phyloP scores from a whole-genome alignment of 1,140 invertebrate genomes.

The Aphaenogaster ashmeadi region DNA sequence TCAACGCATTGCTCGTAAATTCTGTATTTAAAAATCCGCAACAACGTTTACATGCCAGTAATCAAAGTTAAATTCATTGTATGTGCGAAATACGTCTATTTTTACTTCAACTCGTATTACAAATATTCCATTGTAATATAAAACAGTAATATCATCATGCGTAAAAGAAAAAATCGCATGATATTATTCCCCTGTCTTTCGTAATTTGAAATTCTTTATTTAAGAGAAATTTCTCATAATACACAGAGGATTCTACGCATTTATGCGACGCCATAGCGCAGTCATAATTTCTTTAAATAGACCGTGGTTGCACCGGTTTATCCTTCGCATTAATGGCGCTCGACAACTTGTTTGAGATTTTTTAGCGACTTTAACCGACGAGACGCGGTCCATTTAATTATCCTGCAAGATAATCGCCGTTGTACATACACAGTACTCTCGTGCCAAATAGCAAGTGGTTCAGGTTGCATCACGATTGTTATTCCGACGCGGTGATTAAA shows the following conservation, averaged over 20 bases:
- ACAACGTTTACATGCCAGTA: not conserved
- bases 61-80: too few species aligned
- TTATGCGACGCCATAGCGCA: conserved; percentile 8
- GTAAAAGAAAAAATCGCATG: not conserved
- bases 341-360: conserved; percentile 32
- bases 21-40: not conserved
- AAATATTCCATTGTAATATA: not conserved
- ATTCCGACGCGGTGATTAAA: not conserved
- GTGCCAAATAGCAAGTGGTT: conserved; percentile 6
- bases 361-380: conserved; percentile 4
- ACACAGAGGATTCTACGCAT: not conserved
- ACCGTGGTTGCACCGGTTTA: conserved; percentile 37
- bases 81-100: too few species aligned
- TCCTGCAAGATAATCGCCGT: conserved; percentile 5
- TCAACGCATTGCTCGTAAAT: too few species aligned
- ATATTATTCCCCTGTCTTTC: not conserved
- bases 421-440: not conserved
- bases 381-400: conserved; percentile 44
- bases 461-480: not conserved
- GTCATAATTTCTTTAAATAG: conserved; percentile 62
- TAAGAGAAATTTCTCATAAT: not conserved
- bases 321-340: conserved; percentile 32
- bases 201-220: not conserved
- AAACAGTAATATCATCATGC: not conserved
- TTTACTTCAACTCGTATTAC: not conserved